Percentiles rank a stretch among this genome's conserved stretches.
These are phyloP conservation scores for Dolichopus griseipennis DNA, from an alignment of 2,888 invertebrate species.

Conservation along the genomic window DNA sequence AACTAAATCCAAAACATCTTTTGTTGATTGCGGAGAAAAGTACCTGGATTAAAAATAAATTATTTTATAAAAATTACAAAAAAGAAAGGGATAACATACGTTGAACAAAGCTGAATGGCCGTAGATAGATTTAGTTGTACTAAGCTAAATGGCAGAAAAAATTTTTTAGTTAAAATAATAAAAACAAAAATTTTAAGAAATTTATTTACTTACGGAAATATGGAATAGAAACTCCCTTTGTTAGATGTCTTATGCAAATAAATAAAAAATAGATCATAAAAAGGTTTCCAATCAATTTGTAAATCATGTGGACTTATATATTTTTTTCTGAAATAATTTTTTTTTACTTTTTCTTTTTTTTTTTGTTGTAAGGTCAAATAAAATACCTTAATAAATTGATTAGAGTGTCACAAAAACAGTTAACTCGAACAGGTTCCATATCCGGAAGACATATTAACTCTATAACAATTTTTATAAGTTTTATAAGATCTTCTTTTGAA, in stretches of 20 bases:
- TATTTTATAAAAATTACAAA: neutral
- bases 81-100: constrained; percentile 18
- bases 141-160: constrained; percentile 18
- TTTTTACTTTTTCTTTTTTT: neutral
- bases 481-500: constrained; percentile 81
- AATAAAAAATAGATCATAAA: constrained; percentile 47
- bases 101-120: constrained; percentile 21
- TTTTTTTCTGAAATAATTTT: neutral
- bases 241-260: constrained; percentile 23
- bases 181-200: neutral
- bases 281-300: constrained; percentile 73
- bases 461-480: constrained; percentile 67
- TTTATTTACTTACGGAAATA: constrained; percentile 21
- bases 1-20: constrained; percentile 77
- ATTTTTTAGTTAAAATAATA: neutral
- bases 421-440: constrained; percentile 64
- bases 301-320: constrained; percentile 65
- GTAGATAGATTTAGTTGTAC: constrained; percentile 22
- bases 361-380: neutral
- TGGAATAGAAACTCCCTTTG: constrained; percentile 24
- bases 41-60: constrained; percentile 46
- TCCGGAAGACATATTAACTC: constrained; percentile 68
- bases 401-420: constrained; percentile 41
- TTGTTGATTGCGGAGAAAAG: constrained; percentile 63
- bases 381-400: constrained; percentile 22